Evolutionary conservation across 2,888 invertebrate genomes (phyloP), one percentile per base, ranked within the genome.

Genomic region (Phyllotreta cruciferae): DNA sequence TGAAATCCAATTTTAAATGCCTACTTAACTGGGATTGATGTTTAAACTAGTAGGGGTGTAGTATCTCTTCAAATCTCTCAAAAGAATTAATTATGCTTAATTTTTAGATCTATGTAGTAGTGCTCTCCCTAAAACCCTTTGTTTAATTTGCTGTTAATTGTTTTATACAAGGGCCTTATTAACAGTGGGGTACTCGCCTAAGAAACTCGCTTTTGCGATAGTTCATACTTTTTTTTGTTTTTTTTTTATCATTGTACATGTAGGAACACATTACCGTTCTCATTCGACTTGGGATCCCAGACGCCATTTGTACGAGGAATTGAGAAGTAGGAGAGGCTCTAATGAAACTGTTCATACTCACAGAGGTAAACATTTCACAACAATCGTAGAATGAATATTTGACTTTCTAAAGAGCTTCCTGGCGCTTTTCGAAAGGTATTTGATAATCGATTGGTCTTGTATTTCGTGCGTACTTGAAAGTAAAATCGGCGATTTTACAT

Each of bases 261-360:
- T 80, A 81, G 81, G 81, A 77, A 78, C 79, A 73, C 81, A 81
- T 78, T 82, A 81, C 78, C 81, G 81, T 71, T 77, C 80, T 80
- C 88, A 88, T 83, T 90, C 92, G 60, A 94, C 94, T 79, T 94
- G 94, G 94, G 93, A 94, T 84, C 94, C 94, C 72, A 86, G 93
- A 70, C 86, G 93, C 62, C 92, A 94, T 80, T 91, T 93, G 85
- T 94, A 94, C 83, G 94, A 94, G 85, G 93, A 94, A 82, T 87
- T 94, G 80, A 90, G 90, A 77, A 87, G 91, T 75, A 85, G 87
- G 78, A 85, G 88, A 67, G 90, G 87, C 73, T 88, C 88, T 74
- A 87, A 87, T 73, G 89, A 88, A 79, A 88, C 88, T 73, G 82
- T 87, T 76, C 87, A 88, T 73, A 87, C 86, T 72, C 81, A 81